phyloP scores from a whole-genome alignment of 2,113 vertebrate species.

The Ptilonorhynchus violaceus region DNA sequence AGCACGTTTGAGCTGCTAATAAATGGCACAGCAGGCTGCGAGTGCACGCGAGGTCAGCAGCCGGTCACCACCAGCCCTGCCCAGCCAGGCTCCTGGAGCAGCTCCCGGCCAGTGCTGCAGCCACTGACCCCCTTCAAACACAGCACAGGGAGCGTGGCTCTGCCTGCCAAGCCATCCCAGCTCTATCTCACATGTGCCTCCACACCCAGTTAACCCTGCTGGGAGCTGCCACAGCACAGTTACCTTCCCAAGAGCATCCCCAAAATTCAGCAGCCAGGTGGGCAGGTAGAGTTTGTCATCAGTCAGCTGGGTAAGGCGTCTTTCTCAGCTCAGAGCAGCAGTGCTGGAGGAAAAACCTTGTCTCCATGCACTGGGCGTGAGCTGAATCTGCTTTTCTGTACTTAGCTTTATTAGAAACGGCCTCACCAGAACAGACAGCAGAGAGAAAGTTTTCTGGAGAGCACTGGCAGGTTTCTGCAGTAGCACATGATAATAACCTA shows the following conservation, averaged over 20 bases:
- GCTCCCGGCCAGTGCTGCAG: not conserved
- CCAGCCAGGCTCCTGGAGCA: not conserved
- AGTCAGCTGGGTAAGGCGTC: not conserved
- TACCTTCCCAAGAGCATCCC: fast-evolving
- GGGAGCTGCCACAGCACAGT: not conserved
- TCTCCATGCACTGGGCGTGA: not conserved
- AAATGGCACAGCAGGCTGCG: not conserved
- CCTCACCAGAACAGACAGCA: not conserved
- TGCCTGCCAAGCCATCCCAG: not conserved
- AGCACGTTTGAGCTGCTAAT: not conserved
- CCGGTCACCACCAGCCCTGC: not conserved
- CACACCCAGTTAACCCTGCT: fast-evolving
- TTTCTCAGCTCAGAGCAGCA: not conserved
- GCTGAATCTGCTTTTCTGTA: not conserved
- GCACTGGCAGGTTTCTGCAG: not conserved
- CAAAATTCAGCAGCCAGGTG: not conserved
- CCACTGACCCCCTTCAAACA: not conserved
- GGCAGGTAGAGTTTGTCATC: not conserved
- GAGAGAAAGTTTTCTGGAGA: not conserved
- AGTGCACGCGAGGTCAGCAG: fast-evolving
- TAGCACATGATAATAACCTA: not conserved
- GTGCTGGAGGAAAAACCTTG: not conserved
- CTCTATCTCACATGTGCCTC: not conserved
- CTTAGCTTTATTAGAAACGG: not conserved
- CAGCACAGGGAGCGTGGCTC: fast-evolving